Evolutionary conservation across 2,888 invertebrate species (phyloP), one percentile per base, ranked within the genome.

Genomic region (Parascotia fuliginaria): DNA sequence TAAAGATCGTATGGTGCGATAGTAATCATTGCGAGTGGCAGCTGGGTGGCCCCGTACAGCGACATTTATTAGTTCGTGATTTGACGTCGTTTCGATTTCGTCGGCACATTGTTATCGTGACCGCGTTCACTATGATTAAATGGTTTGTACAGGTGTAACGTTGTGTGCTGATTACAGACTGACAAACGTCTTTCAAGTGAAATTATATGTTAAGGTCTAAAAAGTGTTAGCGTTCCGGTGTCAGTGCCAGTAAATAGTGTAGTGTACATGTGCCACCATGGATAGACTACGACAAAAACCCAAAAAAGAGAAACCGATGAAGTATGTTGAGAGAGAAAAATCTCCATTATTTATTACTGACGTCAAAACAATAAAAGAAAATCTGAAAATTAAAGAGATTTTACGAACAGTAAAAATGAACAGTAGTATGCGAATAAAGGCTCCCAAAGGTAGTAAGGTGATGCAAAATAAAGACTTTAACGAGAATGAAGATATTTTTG

Each of bases 341-440:
- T 55, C 77, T 13, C 61, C 75, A 1, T 51, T 74, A n/a, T 81
- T 81, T 55, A 79, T 78, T 44, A 68, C 79, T 6, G 91, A 91
- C 43, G 79, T 87, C 0, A 91, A 86, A 60, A 77, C 80, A 28
- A 78, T 88, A 5, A 89, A 85, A 58, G 91, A 89, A 65, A 89
- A 88, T 62, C 66, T 87, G 0, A 89, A 89, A 79, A 89, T 90
- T 40, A 88, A 83, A 53, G 89, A 90, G 60, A 89, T 90, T 48
- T 74, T 91, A 37, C 75, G 87, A 56, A 88, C 83, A 6, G 91
- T 90, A 0, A 91, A 89, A 78, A 89, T 89, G 83, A 90, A 86
- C 38, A 89, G 85, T 40, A 89, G 88, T 59, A 86, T 87, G 85
- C 75, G 87, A 27, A 65, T 89, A 16, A 88, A 88, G 56, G 86